Evolutionary conservation across 1,140 invertebrate species (phyloP).

Genomic region (Parasteatoda tepidariorum): DNA sequence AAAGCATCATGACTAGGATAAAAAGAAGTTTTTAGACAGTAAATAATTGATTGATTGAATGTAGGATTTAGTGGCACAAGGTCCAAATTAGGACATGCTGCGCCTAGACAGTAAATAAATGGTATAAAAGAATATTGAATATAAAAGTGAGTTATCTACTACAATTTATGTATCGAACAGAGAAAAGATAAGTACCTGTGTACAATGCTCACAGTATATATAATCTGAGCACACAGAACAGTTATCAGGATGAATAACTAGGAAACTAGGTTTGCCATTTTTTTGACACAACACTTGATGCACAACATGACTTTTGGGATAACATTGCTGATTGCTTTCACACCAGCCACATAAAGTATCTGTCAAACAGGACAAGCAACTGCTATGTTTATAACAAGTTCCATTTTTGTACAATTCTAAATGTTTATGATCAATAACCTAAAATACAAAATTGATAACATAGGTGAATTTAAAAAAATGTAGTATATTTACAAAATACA

Average conservation of each 20-base stretch:
- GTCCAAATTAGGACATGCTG: too few relatives aligned
- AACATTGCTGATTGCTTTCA: conserved; percentile 68
- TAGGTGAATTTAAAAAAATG: not conserved
- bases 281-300: conserved; percentile 12
- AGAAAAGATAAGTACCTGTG: too few relatives aligned
- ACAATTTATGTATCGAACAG: too few relatives aligned
- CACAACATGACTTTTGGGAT: conserved; percentile 26
- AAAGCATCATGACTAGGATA: too few relatives aligned
- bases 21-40: too few relatives aligned
- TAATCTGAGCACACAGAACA: conserved; percentile 90
- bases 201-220: conserved; percentile 85
- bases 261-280: conserved; percentile 76
- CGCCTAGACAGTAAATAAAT: too few relatives aligned
- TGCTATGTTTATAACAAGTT: conserved; percentile 79
- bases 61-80: too few relatives aligned
- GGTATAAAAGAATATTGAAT: too few relatives aligned
- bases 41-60: too few relatives aligned
- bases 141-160: too few relatives aligned
- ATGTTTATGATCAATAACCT: conserved; percentile 88
- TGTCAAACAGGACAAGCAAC: conserved; percentile 87
- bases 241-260: conserved; percentile 81
- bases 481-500: too few relatives aligned
- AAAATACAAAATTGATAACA: not conserved
- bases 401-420: conserved; percentile 86
- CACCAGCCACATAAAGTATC: conserved; percentile 94